A percentile compares a stretch with the other conserved stretches of the same genome.
These are phyloP conservation scores for Cyclura pinguis DNA, from an alignment of 2,797 vertebrate species.

Conservation along the genomic window DNA sequence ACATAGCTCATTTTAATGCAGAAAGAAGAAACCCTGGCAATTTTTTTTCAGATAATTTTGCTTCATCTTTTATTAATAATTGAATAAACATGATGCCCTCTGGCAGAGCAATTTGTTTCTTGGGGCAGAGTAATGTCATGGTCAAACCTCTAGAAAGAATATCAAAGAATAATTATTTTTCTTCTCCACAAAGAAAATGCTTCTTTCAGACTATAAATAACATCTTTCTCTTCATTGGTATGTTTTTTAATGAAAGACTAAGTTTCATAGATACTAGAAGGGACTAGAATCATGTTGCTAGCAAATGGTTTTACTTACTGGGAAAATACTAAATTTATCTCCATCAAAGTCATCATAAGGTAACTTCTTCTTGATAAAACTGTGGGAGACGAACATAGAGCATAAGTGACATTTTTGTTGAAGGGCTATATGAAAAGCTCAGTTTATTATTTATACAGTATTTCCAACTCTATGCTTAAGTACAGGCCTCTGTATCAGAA, in stretches of 20 bases:
- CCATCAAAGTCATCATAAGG: constrained; percentile 80
- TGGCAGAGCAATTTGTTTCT: constrained; percentile 61
- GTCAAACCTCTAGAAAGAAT: constrained; percentile 36
- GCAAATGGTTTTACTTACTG: constrained; percentile 76
- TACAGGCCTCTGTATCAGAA: background rate
- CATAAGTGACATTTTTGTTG: constrained; percentile 16
- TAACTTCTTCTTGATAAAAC: constrained; percentile 70
- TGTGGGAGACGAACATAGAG: constrained; percentile 60
- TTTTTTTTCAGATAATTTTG: constrained; percentile 45
- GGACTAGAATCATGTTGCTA: constrained; percentile 37
- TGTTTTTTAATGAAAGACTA: constrained; percentile 53
- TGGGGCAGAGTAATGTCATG: constrained; percentile 52
- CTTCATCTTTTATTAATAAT: constrained; percentile 63
- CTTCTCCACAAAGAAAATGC: constrained; percentile 18
- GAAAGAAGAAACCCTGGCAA: constrained; percentile 54
- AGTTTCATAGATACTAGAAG: constrained; percentile 47
- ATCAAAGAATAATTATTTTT: constrained; percentile 49
- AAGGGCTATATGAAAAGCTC: background rate
- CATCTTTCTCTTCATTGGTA: constrained; percentile 32
- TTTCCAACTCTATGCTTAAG: background rate
- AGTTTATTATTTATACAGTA: background rate
- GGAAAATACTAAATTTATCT: constrained; percentile 81
- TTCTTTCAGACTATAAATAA: constrained; percentile 32
- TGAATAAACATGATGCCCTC: constrained; percentile 59
- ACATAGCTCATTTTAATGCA: constrained; percentile 34